A percentile compares a stretch with the other conserved stretches of the same genome.
These are phyloP conservation scores for Laticauda laticaudata DNA, from an alignment of 2,113 vertebrate genomes.

Conservation along the genomic window DNA sequence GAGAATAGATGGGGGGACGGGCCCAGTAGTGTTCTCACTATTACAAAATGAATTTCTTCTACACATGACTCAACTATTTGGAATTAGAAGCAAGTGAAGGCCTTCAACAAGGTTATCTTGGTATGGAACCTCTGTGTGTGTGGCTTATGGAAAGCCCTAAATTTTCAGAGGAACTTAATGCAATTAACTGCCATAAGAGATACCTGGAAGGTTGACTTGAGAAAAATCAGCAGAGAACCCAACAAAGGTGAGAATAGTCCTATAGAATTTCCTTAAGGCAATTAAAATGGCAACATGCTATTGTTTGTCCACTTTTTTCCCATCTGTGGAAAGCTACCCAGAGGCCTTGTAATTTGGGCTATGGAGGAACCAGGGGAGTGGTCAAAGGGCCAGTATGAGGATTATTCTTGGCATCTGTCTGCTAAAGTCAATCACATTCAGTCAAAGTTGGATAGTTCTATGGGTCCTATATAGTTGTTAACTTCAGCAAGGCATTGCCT, in stretches of 20 bases:
- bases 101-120: neutral
- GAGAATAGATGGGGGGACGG: no score
- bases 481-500: neutral
- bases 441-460: neutral
- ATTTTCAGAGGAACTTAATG: neutral
- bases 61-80: neutral
- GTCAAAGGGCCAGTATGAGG: neutral
- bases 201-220: neutral
- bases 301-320: neutral
- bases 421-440: neutral
- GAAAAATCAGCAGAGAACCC: neutral
- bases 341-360: neutral
- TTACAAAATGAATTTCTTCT: neutral
- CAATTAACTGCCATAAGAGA: neutral
- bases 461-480: neutral
- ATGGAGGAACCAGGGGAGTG: neutral
- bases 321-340: neutral
- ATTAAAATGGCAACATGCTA: neutral
- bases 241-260: neutral
- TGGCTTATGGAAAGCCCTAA: neutral
- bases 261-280: neutral
- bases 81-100: neutral
- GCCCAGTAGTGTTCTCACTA: neutral
- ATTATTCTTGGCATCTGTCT: neutral
- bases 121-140: neutral